Conservation (phyloP, 2,797 vertebrate species). For the Pseudochromis fuscus region DNA sequence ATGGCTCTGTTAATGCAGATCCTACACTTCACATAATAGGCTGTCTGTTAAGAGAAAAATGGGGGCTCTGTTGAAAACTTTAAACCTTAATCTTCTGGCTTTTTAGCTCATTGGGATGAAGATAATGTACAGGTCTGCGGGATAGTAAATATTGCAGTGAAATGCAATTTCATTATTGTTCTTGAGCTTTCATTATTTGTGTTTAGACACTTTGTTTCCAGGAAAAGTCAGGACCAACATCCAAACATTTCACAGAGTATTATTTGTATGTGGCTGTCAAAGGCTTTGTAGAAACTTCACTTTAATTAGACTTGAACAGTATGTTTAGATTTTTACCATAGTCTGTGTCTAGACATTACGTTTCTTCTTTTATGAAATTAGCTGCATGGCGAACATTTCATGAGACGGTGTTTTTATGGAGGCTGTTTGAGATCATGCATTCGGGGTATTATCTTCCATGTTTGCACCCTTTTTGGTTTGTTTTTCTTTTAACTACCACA, state of each 20-base stretch:
- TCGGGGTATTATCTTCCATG: no score
- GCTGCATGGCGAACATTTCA: no score
- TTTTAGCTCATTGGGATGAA: conserved; percentile 27
- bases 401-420: no score
- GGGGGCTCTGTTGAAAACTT: conserved; percentile 15
- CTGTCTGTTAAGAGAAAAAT: conserved; percentile 55
- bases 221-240: not conserved
- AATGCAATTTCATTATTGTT: conserved; percentile 1
- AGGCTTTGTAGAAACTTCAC: no score
- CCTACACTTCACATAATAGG: conserved; percentile 52
- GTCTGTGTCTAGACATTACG: no score
- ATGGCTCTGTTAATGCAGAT: conserved; percentile 60
- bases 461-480: no score
- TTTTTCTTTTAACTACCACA: no score
- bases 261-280: no score
- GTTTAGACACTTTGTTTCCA: conserved; percentile 7
- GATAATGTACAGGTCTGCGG: conserved; percentile 4
- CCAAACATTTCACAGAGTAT: not conserved
- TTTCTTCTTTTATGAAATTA: no score
- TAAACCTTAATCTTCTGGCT: conserved; percentile 17
- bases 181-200: conserved; percentile 14
- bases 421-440: no score
- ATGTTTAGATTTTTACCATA: no score
- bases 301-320: no score
- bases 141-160: conserved; percentile 21